A percentile compares a stretch with the other conserved stretches of the same genome.
phyloP scores from a whole-genome alignment of 2,113 vertebrate genomes.

The Tympanuchus pallidicinctus region DNA sequence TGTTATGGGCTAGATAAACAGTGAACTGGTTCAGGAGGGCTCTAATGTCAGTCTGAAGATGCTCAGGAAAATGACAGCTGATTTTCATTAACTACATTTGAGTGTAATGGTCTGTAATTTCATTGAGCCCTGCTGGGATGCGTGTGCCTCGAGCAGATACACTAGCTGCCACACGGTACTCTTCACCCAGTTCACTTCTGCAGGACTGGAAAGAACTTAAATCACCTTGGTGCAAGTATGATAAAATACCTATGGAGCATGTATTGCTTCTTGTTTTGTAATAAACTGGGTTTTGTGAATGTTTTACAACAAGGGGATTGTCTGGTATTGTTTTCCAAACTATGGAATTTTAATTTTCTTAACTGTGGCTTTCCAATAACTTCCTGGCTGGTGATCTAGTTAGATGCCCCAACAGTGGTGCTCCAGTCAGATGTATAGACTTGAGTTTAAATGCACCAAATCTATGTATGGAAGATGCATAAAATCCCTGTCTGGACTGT shows the following conservation, averaged over 20 bases:
- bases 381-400: background rate
- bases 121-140: background rate
- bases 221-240: background rate
- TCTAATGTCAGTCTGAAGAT: slow-evolving; percentile 28
- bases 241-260: background rate
- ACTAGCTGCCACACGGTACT: background rate
- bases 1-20: slow-evolving; percentile 29
- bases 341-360: background rate
- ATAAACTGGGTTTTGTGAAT: background rate
- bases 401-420: background rate
- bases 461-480: background rate
- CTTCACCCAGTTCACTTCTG: background rate
- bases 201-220: background rate
- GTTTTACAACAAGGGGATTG: background rate
- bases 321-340: background rate
- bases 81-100: slow-evolving; percentile 33
- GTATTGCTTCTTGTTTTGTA: background rate
- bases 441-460: background rate
- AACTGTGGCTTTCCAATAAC: background rate
- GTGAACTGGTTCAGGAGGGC: slow-evolving; percentile 17
- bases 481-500: background rate
- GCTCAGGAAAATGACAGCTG: slow-evolving; percentile 40
- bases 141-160: background rate
- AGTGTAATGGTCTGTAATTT: slow-evolving; percentile 5
- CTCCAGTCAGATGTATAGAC: background rate